Evolutionary conservation across 2,888 invertebrate genomes (phyloP), one percentile per base, ranked within the genome.

Genomic region (Punctoribates punctum): DNA sequence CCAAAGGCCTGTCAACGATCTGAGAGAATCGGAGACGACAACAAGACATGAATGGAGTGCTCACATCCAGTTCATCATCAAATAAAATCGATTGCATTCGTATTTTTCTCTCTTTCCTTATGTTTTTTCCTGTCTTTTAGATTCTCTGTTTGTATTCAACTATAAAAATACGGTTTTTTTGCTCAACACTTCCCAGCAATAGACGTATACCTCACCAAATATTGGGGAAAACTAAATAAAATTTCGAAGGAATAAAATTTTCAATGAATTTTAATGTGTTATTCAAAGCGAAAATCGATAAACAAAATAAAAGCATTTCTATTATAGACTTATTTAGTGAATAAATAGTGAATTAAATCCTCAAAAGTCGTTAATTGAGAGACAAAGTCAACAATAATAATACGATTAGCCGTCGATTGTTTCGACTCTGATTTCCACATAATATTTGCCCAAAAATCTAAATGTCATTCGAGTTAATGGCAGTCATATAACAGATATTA

Each of bases 21-120:
- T 20, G 23, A 57, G 57, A 57, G 23, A 57, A 23, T 57, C 6
- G 23, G 57, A 20, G 51, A 51, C 48, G 54, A 54, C 57, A 25
- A 57, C 57, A 57, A 13, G 57, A 57, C 57, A 57, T 57, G 23
- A 23, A 23, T 57, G 57, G 25, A 13, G 20, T 57, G 23, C 20
- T 51, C 23, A 57, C 20, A 57, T 57, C 57, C 23, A 57, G 57
- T 25, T 57, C 57, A 20, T 51, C 20, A 25, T 57, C 57, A 57
- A 57, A 57, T 57, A 20, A 57, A 57, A 57, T 57, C 57, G 57
- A 57, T 57, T 57, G 3, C 25, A 20, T 25, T 57, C 13, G 1
- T 23, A 23, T 57, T 57, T n/a, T 6, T 25, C 25, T 23, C 57
- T 23, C 57, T 20, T 57, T 13, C 20, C n/a, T 23, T 57, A 51